Base-by-base conservation (phyloP, 2,888 invertebrate genomes). In the Rhopalosiphum nymphaeae region DNA sequence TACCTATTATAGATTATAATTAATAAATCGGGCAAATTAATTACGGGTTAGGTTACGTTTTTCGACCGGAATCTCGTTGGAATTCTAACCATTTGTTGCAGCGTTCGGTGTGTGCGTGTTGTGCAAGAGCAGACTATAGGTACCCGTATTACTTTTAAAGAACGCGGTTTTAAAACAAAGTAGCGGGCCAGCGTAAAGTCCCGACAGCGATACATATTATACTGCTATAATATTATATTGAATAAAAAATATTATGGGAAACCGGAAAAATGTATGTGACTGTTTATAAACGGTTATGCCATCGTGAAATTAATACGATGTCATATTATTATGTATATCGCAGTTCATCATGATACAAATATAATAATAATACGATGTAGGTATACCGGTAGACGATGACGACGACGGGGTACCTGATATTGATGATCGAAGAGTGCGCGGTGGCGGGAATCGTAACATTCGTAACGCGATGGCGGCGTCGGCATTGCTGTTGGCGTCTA, bases 401-500 rank as follows among this genome's bases (percentile, higher is more conserved):
- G 78, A 42, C 78, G 78, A 42, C 78, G 36, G 78, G 78, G 36
- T 21, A 78, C 78, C 36, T 36, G 36, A 36, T 67, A 67, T 67
- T 67, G n/a, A 78, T 36, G 67, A 90, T 36, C 21, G 89, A 89
- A 89, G 7, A 44, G 89, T n/a, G 61, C n/a, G 67, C 67, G 67
- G 25, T 16, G 91, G 89, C 61, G 89, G 89, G 57, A 61, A 57
- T 42, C 56, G 89, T 44, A 67, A 61, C 89, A 44, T 44, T 44
- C 78, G 78, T 78, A 78, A 78, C 78, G 78, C 57, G 85, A 36
- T 56, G 91, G 53, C 61, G 46, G 67, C 90, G 46, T 56, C 61
- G 61, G 87, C n/a, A 56, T 78, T 53, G 92, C 88, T 89, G 78
- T 93, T 56, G 93, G 93, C 93, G 93, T 89, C 93, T 88, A 93